Evolutionary conservation across 2,113 vertebrate species (phyloP), one percentile per base, ranked within the genome.

Genomic region (Lasiurus cinereus): DNA sequence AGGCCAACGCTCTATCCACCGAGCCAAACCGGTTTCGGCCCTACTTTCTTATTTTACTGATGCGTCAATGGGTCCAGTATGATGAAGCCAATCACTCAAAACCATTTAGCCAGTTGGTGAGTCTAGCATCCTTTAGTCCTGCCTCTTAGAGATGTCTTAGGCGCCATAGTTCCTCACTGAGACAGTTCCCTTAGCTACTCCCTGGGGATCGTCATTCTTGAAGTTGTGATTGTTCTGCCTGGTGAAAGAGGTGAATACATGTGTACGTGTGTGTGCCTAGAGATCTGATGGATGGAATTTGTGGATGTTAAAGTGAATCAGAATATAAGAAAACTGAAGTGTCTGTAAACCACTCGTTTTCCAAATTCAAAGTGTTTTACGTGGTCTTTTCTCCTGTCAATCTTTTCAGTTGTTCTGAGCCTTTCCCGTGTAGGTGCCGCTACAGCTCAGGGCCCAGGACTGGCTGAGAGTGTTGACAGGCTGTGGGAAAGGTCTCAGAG

Each of bases 251-350:
- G 54, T 14, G n/a, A 16, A 39, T 27, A 50, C 62, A 4, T 54
- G 48, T 29, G 56, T n/a, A 54, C 31, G 43, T 59, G 16, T 31
- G 7, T n/a, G 2, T 52, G 11, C 16, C 4, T 22, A 8, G 33
- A 67, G 86, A 66, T 66, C 27, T n/a, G 43, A 77, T 84, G 21
- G 33, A 2, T 67, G 62, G 50, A 88, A 46, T 92, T 92, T 93
- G 80, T 56, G 39, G 18, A 46, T 27, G 36, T 73, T 59, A 67
- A 90, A 62, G 43, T 54, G 46, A 88, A 78, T 88, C 62, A 78
- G 83, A 83, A 52, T 54, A 16, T 48, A 92, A 70, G 31, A 83
- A 87, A 62, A 48, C 52, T 16, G 67, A 94, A 59, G 6, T 69
- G 31, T 62, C 66, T 62, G 72, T 59, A 72, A 80, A 54, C 46